A percentile compares a stretch with the other conserved stretches of the same genome.
These are phyloP conservation scores for Mareca strepera DNA, from an alignment of 2,797 vertebrate species.

Conservation along the genomic window DNA sequence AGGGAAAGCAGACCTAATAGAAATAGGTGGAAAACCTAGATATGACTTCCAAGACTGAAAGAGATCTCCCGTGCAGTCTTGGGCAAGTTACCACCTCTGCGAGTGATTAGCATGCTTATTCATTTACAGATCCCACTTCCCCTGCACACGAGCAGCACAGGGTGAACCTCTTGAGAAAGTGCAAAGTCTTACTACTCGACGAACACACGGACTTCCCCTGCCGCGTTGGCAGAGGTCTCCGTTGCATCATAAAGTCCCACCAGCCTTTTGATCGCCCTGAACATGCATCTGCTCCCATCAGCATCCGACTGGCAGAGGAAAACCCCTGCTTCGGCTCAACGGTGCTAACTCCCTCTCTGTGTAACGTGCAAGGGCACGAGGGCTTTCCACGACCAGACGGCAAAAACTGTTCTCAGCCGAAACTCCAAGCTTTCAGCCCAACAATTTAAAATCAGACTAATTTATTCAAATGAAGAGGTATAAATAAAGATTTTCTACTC, in stretches of 20 bases:
- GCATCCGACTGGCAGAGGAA: rapidly evolving
- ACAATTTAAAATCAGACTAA: not conserved
- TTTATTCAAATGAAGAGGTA: not conserved
- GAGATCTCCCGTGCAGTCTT: not conserved
- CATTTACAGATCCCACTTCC: not conserved
- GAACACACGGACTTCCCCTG: rapidly evolving
- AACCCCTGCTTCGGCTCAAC: rapidly evolving
- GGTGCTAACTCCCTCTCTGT: rapidly evolving
- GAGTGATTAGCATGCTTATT: not conserved
- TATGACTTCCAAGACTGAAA: not conserved
- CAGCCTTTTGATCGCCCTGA: not conserved
- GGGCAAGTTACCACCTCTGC: not conserved
- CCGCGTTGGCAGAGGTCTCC: not conserved
- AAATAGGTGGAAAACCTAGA: not conserved
- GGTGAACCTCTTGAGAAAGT: not conserved
- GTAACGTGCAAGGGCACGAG: rapidly evolving
- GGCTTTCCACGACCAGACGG: rapidly evolving
- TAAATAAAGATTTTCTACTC: constrained; percentile 24
- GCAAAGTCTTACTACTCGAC: not conserved
- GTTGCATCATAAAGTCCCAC: rapidly evolving
- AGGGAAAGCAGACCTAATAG: not conserved
- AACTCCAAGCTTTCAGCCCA: not conserved
- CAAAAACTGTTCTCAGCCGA: not conserved
- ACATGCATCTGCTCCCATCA: rapidly evolving
- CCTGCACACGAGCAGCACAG: rapidly evolving